Percentiles rank a stretch among this genome's conserved stretches.
phyloP scores from a whole-genome alignment of 2,797 vertebrate species.

The Eulemur rubriventer region DNA sequence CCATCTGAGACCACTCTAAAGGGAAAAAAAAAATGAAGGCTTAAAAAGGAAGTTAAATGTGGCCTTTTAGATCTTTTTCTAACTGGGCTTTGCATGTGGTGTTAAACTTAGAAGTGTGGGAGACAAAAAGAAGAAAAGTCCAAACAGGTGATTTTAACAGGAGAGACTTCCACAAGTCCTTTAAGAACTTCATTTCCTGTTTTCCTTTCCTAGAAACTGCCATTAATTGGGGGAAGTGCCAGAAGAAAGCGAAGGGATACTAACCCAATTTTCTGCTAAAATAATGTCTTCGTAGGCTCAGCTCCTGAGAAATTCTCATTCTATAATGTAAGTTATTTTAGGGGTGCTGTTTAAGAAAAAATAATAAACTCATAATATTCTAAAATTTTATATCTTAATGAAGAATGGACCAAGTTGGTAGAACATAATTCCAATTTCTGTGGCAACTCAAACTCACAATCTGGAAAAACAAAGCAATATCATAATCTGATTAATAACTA shows the following conservation, averaged over 20 bases:
- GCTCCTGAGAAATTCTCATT: neutral
- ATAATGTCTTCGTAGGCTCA: neutral
- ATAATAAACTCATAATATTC: neutral
- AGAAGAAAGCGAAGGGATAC: neutral
- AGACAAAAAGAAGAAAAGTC: constrained; percentile 8
- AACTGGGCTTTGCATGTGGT: constrained; percentile 32
- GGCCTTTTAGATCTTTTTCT: constrained; percentile 44
- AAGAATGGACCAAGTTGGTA: neutral
- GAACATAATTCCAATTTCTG: constrained; percentile 32
- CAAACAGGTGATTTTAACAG: constrained; percentile 11
- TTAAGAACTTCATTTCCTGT: constrained; percentile 43
- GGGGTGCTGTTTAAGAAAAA: neutral
- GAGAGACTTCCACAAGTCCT: constrained; percentile 21
- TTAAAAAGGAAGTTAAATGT: constrained; percentile 50
- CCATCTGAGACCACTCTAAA: constrained; percentile 48
- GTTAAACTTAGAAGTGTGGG: neutral
- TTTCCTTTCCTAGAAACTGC: constrained; percentile 10
- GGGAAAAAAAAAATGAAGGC: neutral
- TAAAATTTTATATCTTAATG: constrained; percentile 28
- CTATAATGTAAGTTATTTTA: neutral
- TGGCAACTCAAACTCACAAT: neutral
- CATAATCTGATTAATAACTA: neutral
- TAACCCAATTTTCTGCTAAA: constrained; percentile 38
- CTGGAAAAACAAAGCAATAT: neutral
- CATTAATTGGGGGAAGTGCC: neutral